Conservation (phyloP, 2,888 invertebrate genomes). For the Sceliomorpha sp. region DNA sequence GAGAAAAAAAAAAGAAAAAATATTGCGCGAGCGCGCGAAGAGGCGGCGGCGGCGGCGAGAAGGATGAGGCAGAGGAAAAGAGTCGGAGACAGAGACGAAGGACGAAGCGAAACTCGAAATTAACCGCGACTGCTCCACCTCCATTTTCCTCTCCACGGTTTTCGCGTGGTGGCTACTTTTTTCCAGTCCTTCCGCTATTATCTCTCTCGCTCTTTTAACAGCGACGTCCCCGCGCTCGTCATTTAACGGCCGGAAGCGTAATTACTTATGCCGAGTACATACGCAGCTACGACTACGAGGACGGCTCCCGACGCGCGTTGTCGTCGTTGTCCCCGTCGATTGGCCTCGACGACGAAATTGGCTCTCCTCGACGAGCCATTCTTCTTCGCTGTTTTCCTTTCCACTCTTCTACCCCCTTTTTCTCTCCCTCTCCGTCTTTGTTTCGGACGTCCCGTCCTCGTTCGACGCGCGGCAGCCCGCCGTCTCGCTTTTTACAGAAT, state of each 20-base stretch:
- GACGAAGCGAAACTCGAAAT: conserved; percentile 54
- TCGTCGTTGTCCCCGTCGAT: conserved; percentile 23
- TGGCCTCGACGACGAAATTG: conserved; percentile 46
- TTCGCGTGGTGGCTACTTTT: conserved; percentile 18
- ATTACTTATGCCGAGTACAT: conserved; percentile 68
- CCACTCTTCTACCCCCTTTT: background rate
- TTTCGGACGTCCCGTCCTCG: no score
- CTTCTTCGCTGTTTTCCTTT: background rate
- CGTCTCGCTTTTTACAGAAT: conserved; percentile 26
- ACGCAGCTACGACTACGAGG: conserved; percentile 47
- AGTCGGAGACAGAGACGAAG: no score
- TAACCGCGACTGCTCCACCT: conserved; percentile 57
- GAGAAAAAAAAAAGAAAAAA: no score
- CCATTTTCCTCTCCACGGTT: conserved; percentile 36
- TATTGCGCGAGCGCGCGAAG: conserved; percentile 25
- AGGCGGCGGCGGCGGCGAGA: no score
- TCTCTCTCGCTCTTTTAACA: conserved; percentile 9
- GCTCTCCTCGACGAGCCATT: conserved; percentile 21
- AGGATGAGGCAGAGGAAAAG: no score
- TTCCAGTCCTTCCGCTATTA: conserved; percentile 14
- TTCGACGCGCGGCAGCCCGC: no score
- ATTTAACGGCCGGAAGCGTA: conserved; percentile 73
- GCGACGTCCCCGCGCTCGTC: conserved; percentile 48
- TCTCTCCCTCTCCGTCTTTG: conserved; percentile 14
- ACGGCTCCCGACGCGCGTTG: conserved; percentile 49